Conservation (phyloP, 2,888 invertebrate species). For the Pandemis cinnamomeana region DNA sequence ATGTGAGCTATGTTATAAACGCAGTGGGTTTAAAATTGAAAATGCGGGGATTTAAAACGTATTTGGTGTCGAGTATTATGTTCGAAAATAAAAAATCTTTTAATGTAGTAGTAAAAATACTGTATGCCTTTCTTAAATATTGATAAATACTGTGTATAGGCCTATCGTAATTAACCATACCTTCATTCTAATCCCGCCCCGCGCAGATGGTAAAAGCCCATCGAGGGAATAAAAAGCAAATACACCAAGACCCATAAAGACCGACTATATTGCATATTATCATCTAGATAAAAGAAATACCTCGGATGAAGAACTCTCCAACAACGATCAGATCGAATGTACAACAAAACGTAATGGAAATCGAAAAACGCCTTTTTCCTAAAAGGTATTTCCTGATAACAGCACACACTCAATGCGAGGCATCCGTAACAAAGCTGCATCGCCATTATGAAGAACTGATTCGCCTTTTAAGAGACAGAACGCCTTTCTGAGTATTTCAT, state of each 20-base stretch:
- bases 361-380: slow-evolving; percentile 60
- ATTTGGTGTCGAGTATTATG: too few relatives aligned
- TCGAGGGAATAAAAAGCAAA: too few relatives aligned
- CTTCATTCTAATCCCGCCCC: too few relatives aligned
- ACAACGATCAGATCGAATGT: slow-evolving; percentile 53
- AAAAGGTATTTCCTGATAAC: slow-evolving; percentile 71
- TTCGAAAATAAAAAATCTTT: too few relatives aligned
- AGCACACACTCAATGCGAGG: slow-evolving; percentile 54
- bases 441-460: slow-evolving; percentile 74
- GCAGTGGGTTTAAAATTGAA: neutral
- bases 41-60: too few relatives aligned
- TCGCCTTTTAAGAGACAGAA: slow-evolving; percentile 69
- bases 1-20: neutral
- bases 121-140: too few relatives aligned
- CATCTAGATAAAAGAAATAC: slow-evolving; percentile 45
- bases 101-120: too few relatives aligned
- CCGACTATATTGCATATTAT: slow-evolving; percentile 29
- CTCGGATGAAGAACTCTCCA: slow-evolving; percentile 47
- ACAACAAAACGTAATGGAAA: slow-evolving; percentile 50
- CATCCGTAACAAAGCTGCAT: slow-evolving; percentile 67
- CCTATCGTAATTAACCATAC: too few relatives aligned
- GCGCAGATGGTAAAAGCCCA: too few relatives aligned
- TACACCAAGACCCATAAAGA: slow-evolving; percentile 17
- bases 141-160: too few relatives aligned
- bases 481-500: slow-evolving; percentile 59